A percentile compares a stretch with the other conserved stretches of the same genome.
Evolutionary conservation across 2,888 invertebrate species (phyloP).

Genomic region (Cosmorhoe ocellata): DNA sequence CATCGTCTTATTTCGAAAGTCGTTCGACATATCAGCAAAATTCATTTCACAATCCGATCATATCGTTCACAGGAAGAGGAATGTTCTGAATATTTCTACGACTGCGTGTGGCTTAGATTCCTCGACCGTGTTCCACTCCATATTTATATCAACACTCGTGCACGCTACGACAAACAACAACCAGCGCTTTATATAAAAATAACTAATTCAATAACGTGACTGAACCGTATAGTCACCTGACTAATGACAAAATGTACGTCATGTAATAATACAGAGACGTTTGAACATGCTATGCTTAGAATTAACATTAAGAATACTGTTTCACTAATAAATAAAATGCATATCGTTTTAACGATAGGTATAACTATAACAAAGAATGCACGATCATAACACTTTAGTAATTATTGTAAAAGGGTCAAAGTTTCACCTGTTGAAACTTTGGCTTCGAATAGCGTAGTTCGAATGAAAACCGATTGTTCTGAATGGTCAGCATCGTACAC

Average conservation of each 20-base stretch:
- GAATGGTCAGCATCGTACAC: conserved; percentile 74
- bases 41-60: conserved; percentile 33
- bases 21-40: conserved; percentile 9
- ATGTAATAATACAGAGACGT: conserved; percentile 27
- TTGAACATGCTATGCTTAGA: conserved; percentile 44
- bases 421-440: conserved; percentile 26
- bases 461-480: conserved; percentile 77
- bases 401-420: conserved; percentile 17
- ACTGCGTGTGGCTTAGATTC: conserved; percentile 29
- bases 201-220: conserved; percentile 29
- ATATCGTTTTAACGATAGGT: neutral
- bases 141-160: conserved; percentile 55
- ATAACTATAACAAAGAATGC: conserved; percentile 14
- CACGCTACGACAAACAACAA: conserved; percentile 55
- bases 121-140: conserved; percentile 28
- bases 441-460: conserved; percentile 37
- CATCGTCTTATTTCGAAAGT: conserved; percentile 15
- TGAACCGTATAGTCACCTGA: conserved; percentile 18
- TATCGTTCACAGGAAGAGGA: conserved; percentile 30
- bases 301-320: conserved; percentile 41
- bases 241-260: conserved; percentile 18
- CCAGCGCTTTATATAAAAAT: conserved; percentile 36
- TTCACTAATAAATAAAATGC: conserved; percentile 15
- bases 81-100: conserved; percentile 9
- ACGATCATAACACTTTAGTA: conserved; percentile 9